Base-by-base conservation (phyloP, 2,888 invertebrate genomes). In the Orthosia cruda region DNA sequence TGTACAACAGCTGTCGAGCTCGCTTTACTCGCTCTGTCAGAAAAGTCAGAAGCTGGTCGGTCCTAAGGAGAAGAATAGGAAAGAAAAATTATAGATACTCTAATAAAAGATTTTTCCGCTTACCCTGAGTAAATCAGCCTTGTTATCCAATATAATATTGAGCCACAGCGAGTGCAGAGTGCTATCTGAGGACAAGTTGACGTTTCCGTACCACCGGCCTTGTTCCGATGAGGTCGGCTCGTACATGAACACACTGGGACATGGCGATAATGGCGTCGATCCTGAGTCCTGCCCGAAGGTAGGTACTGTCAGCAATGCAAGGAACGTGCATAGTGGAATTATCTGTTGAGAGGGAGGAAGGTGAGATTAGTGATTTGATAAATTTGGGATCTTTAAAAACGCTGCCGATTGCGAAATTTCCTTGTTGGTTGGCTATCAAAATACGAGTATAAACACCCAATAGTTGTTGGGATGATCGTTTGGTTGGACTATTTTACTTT, bases 81-180 rank as follows among this genome's bases (percentile, higher is more conserved):
- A 40, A 40, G 40, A 3, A 40, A 40, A 9, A 40, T 9, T 7
- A 3, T 4, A 9, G 9, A 9, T 40, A 40, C 40, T 40, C 9
- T 40, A 40, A 40, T 9, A 40, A 40, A 40, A 40, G 7, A 9
- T 40, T 40, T 40, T 40, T 40, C 7, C 1, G 9, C 40, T 97
- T 89, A 98, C 98, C 89, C 97, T 97, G 61, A 98, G 92, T 59
- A 97, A 95, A 87, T 97, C 97, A n/a, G 97, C 97, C 74, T 97
- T 97, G 69, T 94, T 92, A 84, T 98, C 97, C 67, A 98, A 89
- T 32, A 96, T 96, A 0, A 98, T 93, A 70, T 97, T 97, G 15
- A 98, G 89, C 97, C 97, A 97, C 7, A 97, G 91, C 0, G 97
- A 97, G 71, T 97, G 96, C 3, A 97, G 93, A 0, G 96, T 97